These are phyloP conservation scores for Amblyjoppa fuscipennis DNA, from an alignment of 2,888 invertebrate species.

Conservation along the genomic window DNA sequence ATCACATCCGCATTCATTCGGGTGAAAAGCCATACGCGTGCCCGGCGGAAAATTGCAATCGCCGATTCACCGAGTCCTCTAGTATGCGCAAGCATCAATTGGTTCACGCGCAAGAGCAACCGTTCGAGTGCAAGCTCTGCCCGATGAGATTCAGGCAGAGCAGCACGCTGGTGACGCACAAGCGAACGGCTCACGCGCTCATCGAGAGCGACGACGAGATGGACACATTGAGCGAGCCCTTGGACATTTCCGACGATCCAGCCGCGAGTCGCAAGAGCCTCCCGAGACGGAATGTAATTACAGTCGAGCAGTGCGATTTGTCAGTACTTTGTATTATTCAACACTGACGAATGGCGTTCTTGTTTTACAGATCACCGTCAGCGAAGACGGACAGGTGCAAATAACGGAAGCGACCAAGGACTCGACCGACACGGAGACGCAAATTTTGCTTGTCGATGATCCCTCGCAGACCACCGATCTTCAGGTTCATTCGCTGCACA, in stretches of 20 bases:
- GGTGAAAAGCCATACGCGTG: conserved; percentile 90
- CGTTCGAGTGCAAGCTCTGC: conserved; percentile 87
- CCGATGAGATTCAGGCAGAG: conserved; percentile 88
- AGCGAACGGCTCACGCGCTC: conserved; percentile 87
- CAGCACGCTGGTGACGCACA: conserved; percentile 88
- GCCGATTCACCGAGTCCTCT: conserved; percentile 90
- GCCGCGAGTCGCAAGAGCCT: conserved; percentile 48
- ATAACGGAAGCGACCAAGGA: conserved; percentile 75
- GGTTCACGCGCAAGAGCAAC: conserved; percentile 87
- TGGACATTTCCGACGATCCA: conserved; percentile 51
- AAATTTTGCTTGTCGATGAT: conserved; percentile 81
- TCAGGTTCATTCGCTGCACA: conserved; percentile 73
- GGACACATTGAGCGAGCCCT: conserved; percentile 76
- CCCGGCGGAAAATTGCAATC: conserved; percentile 87
- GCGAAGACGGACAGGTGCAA: conserved; percentile 76
- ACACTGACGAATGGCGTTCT: neutral
- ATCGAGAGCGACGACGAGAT: conserved; percentile 84
- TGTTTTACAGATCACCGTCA: conserved; percentile 68
- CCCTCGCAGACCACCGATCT: conserved; percentile 81
- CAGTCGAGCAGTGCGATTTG: neutral
- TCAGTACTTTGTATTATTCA: neutral
- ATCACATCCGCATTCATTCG: conserved; percentile 89
- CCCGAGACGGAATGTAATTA: conserved; percentile 66
- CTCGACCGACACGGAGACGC: conserved; percentile 79
- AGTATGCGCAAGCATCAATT: conserved; percentile 89